Evolutionary conservation across 1,140 invertebrate species (phyloP).

Genomic region (Drosophila sp.): DNA sequence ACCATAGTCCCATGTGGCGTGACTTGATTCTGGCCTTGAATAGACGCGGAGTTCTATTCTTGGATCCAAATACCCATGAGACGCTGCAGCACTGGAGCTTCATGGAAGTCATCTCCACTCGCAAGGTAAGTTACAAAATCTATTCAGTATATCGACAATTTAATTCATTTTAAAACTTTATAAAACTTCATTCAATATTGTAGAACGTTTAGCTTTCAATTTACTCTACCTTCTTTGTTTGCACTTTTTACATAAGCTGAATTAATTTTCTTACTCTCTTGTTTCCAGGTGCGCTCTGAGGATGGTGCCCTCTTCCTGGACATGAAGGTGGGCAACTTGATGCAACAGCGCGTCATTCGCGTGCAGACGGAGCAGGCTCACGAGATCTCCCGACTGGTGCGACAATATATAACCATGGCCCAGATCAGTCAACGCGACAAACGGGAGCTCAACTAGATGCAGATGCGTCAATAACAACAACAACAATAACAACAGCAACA

Average conservation of each 20-base stretch:
- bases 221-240: no score
- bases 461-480: neutral
- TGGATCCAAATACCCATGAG: conserved; percentile 96
- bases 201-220: no score
- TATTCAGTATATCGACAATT: no score
- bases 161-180: no score
- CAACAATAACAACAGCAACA: neutral
- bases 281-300: conserved; percentile 92
- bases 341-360: conserved; percentile 97
- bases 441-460: conserved; percentile 71
- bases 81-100: conserved; percentile 96
- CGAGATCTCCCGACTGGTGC: conserved; percentile 96
- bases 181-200: no score
- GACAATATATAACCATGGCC: conserved; percentile 97
- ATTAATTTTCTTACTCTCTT: no score
- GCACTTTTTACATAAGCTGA: no score
- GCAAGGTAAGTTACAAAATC: conserved; percentile 88
- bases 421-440: conserved; percentile 87
- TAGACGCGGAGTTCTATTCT: conserved; percentile 95
- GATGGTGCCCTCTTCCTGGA: conserved; percentile 97
- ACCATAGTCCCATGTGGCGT: conserved; percentile 88
- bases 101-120: conserved; percentile 97
- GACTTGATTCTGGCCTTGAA: conserved; percentile 97
- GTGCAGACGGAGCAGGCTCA: conserved; percentile 98
- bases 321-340: conserved; percentile 98